Evolutionary conservation across 2,797 vertebrate species (phyloP), one percentile per base, ranked within the genome.

Genomic region (Petrocephalus sullivani): DNA sequence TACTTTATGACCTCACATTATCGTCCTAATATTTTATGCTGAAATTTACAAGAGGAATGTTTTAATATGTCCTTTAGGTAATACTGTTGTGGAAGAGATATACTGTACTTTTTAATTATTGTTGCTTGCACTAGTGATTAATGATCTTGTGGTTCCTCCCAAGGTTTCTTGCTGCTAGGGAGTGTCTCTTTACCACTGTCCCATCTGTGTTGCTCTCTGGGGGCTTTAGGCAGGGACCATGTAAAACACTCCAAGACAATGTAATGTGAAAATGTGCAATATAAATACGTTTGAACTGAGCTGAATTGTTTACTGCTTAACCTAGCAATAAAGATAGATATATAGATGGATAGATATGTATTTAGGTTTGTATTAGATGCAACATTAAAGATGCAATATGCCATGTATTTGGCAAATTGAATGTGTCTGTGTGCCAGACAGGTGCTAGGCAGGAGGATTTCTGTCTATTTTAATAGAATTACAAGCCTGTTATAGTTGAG

Each of bases 391-490:
- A 21, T 82, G 41, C 37, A 64, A 58, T 33, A 57, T 46, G 8
- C 71, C 2, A 51, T 57, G 16, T 19, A 87, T 51, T 9, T 37
- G 23, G 23, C 54, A 53, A 53, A 78, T 37, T 28, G 23, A 53
- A 37, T 84, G 81, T 23, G 58, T 49, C 57, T 85, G 60, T 85
- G 51, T 89, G 78, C 19, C 19, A 84, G 58, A 85, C 12, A 81
- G 60, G 58, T 67, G 57, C 78, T 82, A 4, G 28, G 33, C 58
- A 51, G 60, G 85, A 41, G n/a, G 84, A 89, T 89, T 89, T 89
- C 46, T 83, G 85, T 89, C 56, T 19, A 41, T 89, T 89, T 89
- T 89, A 89, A 89, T 89, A 67, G 88, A 89, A 89, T 89, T 89
- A 89, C 85, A 89, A 89, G 88, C 37, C 75, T 61, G 67, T 61